Base-by-base conservation (phyloP, 2,113 vertebrate genomes). In the Halcyon senegalensis region DNA sequence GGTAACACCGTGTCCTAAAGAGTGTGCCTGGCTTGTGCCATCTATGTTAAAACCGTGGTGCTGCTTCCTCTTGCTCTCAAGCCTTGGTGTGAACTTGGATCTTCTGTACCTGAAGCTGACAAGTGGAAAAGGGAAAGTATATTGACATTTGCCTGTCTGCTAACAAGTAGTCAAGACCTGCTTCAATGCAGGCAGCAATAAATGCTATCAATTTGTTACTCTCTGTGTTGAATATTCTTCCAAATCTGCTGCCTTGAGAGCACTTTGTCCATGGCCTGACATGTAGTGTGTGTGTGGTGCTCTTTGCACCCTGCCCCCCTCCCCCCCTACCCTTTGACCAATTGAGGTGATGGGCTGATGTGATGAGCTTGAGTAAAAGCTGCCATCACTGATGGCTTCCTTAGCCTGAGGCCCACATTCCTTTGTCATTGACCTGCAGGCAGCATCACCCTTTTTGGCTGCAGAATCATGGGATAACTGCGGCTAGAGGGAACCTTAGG, bases 291-390 rank as follows among this genome's bases (percentile, higher is more conserved):
- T n/a, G n/a, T n/a, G 13, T 7, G 13, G 33, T 3, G 3, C 7
- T 70, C 44, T 76, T 59, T 39, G 28, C 43, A 43, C 41, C 14
- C 33, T 21, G 2, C 2, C 23, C 28, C 7, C 2, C 2, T 23
- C 28, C 7, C 2, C 11, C 8, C 24, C 0, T 1, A 17, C 11
- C 4, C 21, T 20, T 0, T 31, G 41, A 31, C 25, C 4, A 11
- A 13, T 9, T 31, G 35, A 76, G 20, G 16, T 82, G 46, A 15
- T 77, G 77, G 64, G 55, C 39, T 55, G 64, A 50, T 72, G 39
- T 48, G 48, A 58, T 60, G 35, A 73, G 12, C 11, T 77, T 68
- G 30, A 64, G 6, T 17, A 44, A 78, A 84, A 91, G 13, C 31
- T 10, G 3, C 17, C 3, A 1, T 33, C 14, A 4, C 8, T 58